Evolutionary conservation across 2,797 vertebrate species (phyloP).

Genomic region (Phrynocephalus guinanensis): DNA sequence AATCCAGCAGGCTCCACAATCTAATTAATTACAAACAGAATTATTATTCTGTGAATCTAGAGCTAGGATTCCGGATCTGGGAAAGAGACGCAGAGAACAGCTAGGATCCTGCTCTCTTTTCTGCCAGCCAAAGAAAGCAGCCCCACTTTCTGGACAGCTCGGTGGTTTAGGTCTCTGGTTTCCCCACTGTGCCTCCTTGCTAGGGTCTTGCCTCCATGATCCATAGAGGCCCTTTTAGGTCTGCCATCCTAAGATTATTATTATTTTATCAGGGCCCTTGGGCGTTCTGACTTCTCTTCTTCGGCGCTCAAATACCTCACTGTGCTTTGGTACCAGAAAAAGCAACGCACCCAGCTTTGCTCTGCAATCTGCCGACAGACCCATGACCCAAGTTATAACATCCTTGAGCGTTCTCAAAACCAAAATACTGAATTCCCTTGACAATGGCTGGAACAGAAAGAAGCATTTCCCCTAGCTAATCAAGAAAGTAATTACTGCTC

Average conservation of each 20-base stretch:
- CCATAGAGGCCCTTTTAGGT: too few relatives aligned
- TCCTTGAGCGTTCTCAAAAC: neutral
- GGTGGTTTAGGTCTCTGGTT: neutral
- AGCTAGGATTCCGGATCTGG: neutral
- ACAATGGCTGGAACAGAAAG: neutral
- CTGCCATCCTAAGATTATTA: too few relatives aligned
- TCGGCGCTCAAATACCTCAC: neutral
- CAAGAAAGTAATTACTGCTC: constrained; percentile 10
- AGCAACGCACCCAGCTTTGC: neutral
- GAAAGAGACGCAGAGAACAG: too few relatives aligned
- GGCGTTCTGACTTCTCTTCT: neutral
- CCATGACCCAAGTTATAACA: too few relatives aligned
- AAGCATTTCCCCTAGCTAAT: constrained; percentile 14
- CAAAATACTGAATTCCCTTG: neutral
- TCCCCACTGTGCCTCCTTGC: neutral
- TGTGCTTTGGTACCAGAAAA: neutral
- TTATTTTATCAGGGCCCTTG: too few relatives aligned
- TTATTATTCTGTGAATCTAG: neutral
- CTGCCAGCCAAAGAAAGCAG: neutral
- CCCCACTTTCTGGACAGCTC: too few relatives aligned
- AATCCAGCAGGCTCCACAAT: neutral
- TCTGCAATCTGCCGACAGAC: neutral
- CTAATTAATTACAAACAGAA: neutral
- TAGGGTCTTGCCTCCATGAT: too few relatives aligned
- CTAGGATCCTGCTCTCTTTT: too few relatives aligned